A percentile compares a stretch with the other conserved stretches of the same genome.
Conservation (phyloP, 2,113 vertebrate species). For the Monopterus albus region DNA sequence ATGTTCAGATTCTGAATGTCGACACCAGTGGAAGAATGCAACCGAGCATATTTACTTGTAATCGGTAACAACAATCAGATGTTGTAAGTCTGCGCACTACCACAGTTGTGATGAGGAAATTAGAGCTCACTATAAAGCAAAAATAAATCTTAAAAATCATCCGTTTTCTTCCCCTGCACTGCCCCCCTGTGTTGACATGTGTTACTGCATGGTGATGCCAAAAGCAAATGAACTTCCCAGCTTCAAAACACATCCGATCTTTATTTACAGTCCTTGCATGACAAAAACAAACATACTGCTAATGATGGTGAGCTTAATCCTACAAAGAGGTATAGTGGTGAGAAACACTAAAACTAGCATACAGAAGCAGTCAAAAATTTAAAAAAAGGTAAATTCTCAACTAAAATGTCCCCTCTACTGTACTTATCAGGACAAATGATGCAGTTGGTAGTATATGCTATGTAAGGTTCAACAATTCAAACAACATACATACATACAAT, state of each 20-base stretch:
- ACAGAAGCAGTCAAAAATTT: conserved; percentile 9
- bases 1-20: not conserved
- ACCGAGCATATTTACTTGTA: no score
- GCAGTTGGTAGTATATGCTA: conserved; percentile 6
- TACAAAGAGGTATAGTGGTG: conserved; percentile 1
- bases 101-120: not conserved
- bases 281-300: conserved; percentile 50
- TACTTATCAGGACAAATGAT: not conserved
- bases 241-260: conserved; percentile 72
- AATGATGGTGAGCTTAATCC: conserved; percentile 5
- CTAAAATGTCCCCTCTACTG: not conserved
- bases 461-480: conserved; percentile 8
- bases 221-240: not conserved
- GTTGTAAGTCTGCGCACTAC: not conserved
- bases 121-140: not conserved
- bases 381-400: not conserved
- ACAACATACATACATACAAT: conserved; percentile 12
- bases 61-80: not conserved
- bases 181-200: conserved; percentile 48
- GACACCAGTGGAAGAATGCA: not conserved
- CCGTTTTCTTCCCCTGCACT: not conserved
- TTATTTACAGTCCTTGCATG: conserved; percentile 73
- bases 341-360: conserved; percentile 20
- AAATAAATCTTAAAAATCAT: not conserved
- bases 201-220: conserved; percentile 4